Evolutionary conservation across 1,140 invertebrate species (phyloP).

Genomic region (Andricus grossulariae): DNA sequence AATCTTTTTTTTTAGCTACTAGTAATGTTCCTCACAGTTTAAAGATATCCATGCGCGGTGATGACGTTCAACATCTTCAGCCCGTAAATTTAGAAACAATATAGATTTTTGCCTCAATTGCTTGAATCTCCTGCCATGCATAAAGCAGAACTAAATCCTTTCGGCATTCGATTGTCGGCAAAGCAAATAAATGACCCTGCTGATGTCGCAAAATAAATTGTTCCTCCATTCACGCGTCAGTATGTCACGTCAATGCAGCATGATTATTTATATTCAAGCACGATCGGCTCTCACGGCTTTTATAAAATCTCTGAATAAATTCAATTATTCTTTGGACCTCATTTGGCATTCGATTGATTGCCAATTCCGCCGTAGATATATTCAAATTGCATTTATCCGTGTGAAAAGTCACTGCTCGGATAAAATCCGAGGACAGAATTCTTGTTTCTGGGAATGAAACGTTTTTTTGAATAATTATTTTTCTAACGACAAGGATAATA

Average conservation of each 20-base stretch:
- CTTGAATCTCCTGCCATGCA: neutral
- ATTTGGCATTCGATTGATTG: conserved; percentile 8
- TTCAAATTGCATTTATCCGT: neutral
- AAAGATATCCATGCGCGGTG: neutral
- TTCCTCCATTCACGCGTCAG: conserved; percentile 4
- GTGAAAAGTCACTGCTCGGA: neutral
- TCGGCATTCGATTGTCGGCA: conserved; percentile 32
- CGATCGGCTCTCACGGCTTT: neutral
- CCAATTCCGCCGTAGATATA: neutral
- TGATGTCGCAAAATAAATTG: conserved; percentile 30
- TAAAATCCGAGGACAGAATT: too few relatives aligned
- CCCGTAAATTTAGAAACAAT: conserved; percentile 4
- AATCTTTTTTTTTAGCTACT: too few relatives aligned
- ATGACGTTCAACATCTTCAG: neutral
- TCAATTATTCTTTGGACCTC: neutral
- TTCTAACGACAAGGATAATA: too few relatives aligned
- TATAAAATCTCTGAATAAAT: neutral
- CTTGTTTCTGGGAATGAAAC: too few relatives aligned
- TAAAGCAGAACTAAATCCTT: conserved; percentile 21
- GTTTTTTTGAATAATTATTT: too few relatives aligned
- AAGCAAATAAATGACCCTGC: conserved; percentile 34
- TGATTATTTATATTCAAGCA: conserved; percentile 16
- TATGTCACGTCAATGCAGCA: conserved; percentile 12
- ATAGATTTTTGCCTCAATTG: conserved; percentile 18
- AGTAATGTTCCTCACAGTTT: neutral